A percentile compares a stretch with the other conserved stretches of the same genome.
These are phyloP conservation scores for Podilymbus podiceps DNA, from an alignment of 2,113 vertebrate genomes.

Conservation along the genomic window DNA sequence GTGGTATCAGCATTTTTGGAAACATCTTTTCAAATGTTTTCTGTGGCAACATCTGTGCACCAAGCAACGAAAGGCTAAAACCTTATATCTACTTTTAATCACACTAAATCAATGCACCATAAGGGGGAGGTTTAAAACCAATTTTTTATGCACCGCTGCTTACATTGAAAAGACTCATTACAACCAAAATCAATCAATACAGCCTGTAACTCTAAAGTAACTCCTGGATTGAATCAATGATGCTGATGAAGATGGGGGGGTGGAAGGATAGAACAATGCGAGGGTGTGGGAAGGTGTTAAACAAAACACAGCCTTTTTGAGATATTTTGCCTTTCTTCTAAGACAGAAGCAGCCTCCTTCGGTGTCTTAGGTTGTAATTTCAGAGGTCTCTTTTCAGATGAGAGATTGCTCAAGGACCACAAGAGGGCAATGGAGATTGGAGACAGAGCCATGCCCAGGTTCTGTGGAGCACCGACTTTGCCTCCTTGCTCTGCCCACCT, in stretches of 20 bases:
- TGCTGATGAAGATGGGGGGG: neutral
- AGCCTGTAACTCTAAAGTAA: constrained; percentile 7
- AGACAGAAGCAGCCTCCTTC: neutral
- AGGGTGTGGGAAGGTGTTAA: neutral
- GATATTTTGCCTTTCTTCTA: neutral
- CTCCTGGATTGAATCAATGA: constrained; percentile 17
- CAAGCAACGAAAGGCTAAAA: neutral
- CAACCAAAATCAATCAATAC: constrained; percentile 25
- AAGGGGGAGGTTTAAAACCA: constrained; percentile 8
- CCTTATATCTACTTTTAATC: neutral
- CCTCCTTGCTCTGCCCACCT: neutral
- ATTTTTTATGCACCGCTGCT: neutral
- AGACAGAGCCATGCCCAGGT: neutral
- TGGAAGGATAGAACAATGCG: neutral
- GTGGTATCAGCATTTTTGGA: neutral
- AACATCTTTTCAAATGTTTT: neutral
- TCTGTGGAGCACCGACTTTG: neutral
- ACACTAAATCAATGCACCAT: neutral
- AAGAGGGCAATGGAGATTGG: constrained; percentile 57
- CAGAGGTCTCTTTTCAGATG: neutral
- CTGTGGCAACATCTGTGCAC: neutral
- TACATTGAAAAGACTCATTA: neutral
- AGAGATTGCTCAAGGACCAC: constrained; percentile 15
- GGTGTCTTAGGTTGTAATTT: neutral
- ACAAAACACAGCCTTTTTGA: neutral